Conservation (phyloP, 2,797 vertebrate species). For the Diplodus sargus region DNA sequence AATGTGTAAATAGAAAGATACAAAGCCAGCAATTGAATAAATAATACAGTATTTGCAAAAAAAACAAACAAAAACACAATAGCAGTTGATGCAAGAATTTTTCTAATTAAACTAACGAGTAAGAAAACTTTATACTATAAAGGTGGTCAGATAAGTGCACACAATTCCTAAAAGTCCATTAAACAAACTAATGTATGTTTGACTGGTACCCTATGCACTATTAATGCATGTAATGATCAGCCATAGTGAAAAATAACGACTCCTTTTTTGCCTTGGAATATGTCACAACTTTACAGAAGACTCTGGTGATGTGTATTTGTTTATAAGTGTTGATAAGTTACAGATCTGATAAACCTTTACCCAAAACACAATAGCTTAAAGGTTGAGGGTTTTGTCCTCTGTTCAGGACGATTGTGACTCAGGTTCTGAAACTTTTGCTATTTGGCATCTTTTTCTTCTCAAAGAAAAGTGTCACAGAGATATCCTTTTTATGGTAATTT, state of each 20-base stretch:
- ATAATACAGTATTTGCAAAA: slow-evolving; percentile 68
- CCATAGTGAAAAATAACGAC: slow-evolving; percentile 44
- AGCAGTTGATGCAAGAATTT: slow-evolving; percentile 52
- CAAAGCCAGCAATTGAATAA: slow-evolving; percentile 78
- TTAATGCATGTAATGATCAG: slow-evolving; percentile 74
- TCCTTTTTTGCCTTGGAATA: slow-evolving; percentile 62
- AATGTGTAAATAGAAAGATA: slow-evolving; percentile 75
- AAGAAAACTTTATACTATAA: slow-evolving; percentile 55
- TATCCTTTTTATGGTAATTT: slow-evolving; percentile 44
- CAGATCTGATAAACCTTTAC: slow-evolving; percentile 57
- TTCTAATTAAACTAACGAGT: slow-evolving; percentile 52
- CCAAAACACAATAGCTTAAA: slow-evolving; percentile 56
- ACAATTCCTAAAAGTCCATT: slow-evolving; percentile 58
- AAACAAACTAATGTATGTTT: slow-evolving; percentile 61
- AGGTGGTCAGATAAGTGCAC: slow-evolving; percentile 66
- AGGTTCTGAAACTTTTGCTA: slow-evolving; percentile 73
- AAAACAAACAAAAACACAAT: slow-evolving; percentile 20
- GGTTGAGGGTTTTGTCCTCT: slow-evolving; percentile 44
- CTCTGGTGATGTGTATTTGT: slow-evolving; percentile 43
- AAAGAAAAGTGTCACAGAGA: slow-evolving; percentile 33
- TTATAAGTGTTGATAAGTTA: slow-evolving; percentile 41
- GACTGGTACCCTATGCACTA: slow-evolving; percentile 77
- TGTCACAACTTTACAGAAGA: slow-evolving; percentile 51
- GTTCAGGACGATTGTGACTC: slow-evolving; percentile 73
- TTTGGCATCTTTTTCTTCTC: slow-evolving; percentile 52